Conservation (phyloP, 2,797 vertebrate genomes). For the Galago senegalensis region DNA sequence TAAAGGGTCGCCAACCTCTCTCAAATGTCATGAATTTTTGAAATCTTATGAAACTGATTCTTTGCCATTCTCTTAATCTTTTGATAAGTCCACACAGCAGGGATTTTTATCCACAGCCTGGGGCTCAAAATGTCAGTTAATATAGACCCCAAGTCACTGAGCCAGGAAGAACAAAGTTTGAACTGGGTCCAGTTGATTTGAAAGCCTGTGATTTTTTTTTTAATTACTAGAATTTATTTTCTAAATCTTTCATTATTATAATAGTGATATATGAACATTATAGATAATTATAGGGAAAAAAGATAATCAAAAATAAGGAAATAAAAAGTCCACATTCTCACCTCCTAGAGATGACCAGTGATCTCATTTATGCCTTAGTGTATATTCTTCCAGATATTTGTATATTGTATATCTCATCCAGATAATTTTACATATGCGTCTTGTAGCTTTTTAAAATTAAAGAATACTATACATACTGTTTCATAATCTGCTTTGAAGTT, state of each 20-base stretch:
- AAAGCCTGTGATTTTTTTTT: neutral
- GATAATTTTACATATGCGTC: neutral
- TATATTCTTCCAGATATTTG: neutral
- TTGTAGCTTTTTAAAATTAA: slow-evolving; percentile 52
- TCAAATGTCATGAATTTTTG: neutral
- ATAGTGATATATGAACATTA: neutral
- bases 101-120: neutral
- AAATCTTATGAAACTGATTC: neutral
- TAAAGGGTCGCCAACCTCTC: too few relatives aligned
- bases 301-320: slow-evolving; percentile 62
- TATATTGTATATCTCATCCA: neutral
- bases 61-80: neutral
- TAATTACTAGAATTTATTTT: neutral
- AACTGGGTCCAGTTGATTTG: neutral
- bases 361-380: neutral
- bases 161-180: neutral
- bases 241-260: neutral
- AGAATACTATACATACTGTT: neutral
- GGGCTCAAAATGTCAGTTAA: neutral
- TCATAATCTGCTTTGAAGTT: neutral
- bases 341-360: neutral
- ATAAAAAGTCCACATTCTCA: slow-evolving; percentile 8
- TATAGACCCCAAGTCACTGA: neutral
- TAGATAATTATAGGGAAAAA: neutral
- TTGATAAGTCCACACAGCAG: neutral